Evolutionary conservation across 2,113 vertebrate genomes (phyloP), one percentile per base, ranked within the genome.

Genomic region (Malurus elegans): DNA sequence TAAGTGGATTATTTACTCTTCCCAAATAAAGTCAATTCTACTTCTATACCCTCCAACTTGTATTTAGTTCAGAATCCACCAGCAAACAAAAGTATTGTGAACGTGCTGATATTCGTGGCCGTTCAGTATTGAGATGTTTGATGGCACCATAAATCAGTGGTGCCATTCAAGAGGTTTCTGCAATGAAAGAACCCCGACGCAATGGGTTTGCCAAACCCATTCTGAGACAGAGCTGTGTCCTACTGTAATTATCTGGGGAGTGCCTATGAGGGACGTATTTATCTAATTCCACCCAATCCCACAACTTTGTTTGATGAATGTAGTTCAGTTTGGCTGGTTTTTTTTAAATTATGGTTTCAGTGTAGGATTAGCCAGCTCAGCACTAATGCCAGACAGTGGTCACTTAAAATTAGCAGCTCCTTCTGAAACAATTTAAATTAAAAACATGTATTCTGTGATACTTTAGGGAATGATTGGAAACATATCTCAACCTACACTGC

Each of bases 161-260:
- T 58, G 64, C 73, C 89, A 60, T 47, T 96, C 76, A 42, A 88
- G 82, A 86, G 58, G 70, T 89, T 89, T 87, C 80, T 94, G 85
- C 82, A 29, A 92, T 92, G 78, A 73, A 95, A 94, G 96, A 90
- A 19, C 62, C 57, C 64, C 65, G 65, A 19, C 38, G 16, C 76
- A 9, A 38, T 38, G 38, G 38, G 38, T 94, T 95, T 97, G 96
- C 97, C 97, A 97, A 98, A 97, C 94, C 97, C 96, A 34, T 66
- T 91, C 81, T 15, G 79, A 95, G 92, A 86, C 67, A 91, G 95
- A 94, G 88, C 90, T 71, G 81, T 65, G 62, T 95, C 88, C 94
- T 95, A 54, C 97, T 97, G 92, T 96, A 96, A 97, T 98, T 97
- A 97, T 97, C 96, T 96, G 95, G 93, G 94, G 88, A 96, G 95